phyloP scores from a whole-genome alignment of 2,888 invertebrate genomes.

The Troides helena region DNA sequence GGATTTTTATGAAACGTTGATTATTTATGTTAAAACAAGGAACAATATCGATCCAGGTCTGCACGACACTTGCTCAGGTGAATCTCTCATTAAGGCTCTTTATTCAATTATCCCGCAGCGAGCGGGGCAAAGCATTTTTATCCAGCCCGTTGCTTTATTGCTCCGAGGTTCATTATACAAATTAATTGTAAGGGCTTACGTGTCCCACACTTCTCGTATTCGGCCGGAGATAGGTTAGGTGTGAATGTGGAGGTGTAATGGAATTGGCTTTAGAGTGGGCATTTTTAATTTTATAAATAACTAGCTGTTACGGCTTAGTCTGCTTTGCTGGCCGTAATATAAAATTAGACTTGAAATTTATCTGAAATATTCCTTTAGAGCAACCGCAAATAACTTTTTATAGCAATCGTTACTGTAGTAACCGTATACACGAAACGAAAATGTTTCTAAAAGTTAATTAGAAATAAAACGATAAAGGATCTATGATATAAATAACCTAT shows the following conservation, averaged over 20 bases:
- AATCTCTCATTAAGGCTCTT: slow-evolving; percentile 25
- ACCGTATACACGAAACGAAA: no score
- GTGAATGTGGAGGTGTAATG: slow-evolving; percentile 28
- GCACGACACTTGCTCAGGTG: slow-evolving; percentile 16
- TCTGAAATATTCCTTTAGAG: no score
- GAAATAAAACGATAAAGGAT: no score
- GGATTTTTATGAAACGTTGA: no score
- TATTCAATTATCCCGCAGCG: slow-evolving; percentile 30
- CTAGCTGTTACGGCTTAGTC: no score
- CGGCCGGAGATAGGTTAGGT: slow-evolving; percentile 27
- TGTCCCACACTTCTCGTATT: slow-evolving; percentile 31
- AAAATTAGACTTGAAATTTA: no score
- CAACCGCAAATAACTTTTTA: no score
- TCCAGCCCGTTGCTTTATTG: slow-evolving; percentile 20
- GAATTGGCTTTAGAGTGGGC: slow-evolving; percentile 17
- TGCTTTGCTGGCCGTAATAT: no score
- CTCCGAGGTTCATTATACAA: slow-evolving; percentile 28
- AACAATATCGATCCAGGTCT: background rate
- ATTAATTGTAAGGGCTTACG: slow-evolving; percentile 28
- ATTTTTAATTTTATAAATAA: slow-evolving; percentile 3
- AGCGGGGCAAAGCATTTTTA: slow-evolving; percentile 10
- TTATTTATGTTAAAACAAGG: no score
- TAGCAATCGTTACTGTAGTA: no score
- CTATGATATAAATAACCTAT: no score
- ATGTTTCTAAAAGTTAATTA: no score